Conservation (phyloP, 1,140 invertebrate species). For the Heliothis subflexa region DNA sequence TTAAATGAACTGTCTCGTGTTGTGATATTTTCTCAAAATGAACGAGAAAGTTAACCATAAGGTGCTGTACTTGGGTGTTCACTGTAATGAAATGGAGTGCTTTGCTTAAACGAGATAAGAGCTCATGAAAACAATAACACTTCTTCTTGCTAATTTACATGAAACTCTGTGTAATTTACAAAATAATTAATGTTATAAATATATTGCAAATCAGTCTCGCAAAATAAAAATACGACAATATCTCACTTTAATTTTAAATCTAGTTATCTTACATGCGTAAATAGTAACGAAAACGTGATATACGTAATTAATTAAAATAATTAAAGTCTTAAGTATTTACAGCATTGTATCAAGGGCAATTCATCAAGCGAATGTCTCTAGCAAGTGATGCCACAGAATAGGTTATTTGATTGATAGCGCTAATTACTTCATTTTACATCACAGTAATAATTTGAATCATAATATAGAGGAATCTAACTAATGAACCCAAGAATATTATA, state of each 20-base stretch:
- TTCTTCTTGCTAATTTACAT: neutral
- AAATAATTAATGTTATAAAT: too few relatives aligned
- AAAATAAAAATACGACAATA: too few relatives aligned
- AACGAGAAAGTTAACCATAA: too few relatives aligned
- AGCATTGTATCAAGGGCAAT: slow-evolving; percentile 40
- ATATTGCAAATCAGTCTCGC: too few relatives aligned
- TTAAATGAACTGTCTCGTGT: neutral
- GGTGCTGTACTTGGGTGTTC: neutral
- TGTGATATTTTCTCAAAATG: neutral
- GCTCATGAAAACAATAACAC: neutral
- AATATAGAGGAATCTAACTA: neutral
- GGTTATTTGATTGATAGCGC: slow-evolving; percentile 49
- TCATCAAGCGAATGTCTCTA: slow-evolving; percentile 49
- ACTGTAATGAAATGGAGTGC: neutral
- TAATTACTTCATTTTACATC: slow-evolving; percentile 16
- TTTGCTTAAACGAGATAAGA: neutral
- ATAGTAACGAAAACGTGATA: neutral
- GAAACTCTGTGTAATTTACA: too few relatives aligned
- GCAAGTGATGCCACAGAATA: slow-evolving; percentile 50
- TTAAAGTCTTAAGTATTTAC: neutral
- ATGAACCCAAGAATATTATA: neutral
- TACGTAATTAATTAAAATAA: slow-evolving; percentile 4
- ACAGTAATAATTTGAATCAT: slow-evolving; percentile 14
- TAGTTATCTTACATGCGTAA: too few relatives aligned
- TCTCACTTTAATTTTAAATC: too few relatives aligned